These are phyloP conservation scores for Drosophila koepferae DNA, from an alignment of 2,888 invertebrate genomes.

Conservation along the genomic window DNA sequence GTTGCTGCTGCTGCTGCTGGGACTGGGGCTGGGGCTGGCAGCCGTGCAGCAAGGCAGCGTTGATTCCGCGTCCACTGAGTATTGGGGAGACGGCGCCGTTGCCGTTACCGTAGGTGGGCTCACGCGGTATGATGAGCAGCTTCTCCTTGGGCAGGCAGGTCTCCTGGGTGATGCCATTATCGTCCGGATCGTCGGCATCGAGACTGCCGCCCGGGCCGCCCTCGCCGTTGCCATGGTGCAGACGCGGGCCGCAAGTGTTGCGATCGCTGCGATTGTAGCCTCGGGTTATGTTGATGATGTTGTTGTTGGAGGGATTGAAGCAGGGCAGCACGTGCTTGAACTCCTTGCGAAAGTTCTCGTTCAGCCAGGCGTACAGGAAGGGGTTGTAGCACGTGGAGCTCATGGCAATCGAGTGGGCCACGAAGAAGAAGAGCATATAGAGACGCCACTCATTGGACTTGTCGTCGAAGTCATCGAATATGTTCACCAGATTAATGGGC, in stretches of 20 bases:
- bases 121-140: slow-evolving; percentile 82
- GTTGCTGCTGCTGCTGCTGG: slow-evolving; percentile 31
- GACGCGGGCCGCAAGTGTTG: slow-evolving; percentile 82
- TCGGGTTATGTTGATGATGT: slow-evolving; percentile 82
- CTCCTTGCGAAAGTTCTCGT: slow-evolving; percentile 95
- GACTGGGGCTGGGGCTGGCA: slow-evolving; percentile 42
- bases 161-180: slow-evolving; percentile 83
- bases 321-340: slow-evolving; percentile 92
- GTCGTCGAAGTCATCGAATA: slow-evolving; percentile 92
- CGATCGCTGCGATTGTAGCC: slow-evolving; percentile 84
- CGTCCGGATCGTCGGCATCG: slow-evolving; percentile 81
- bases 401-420: slow-evolving; percentile 96
- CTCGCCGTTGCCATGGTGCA: slow-evolving; percentile 79
- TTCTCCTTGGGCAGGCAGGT: slow-evolving; percentile 79
- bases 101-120: slow-evolving; percentile 84
- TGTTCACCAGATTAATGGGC: slow-evolving; percentile 95
- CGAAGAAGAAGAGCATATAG: slow-evolving; percentile 95
- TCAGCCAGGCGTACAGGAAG: slow-evolving; percentile 98
- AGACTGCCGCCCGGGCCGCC: slow-evolving; percentile 63
- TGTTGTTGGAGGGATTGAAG: slow-evolving; percentile 86
- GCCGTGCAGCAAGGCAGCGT: slow-evolving; percentile 70
- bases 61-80: slow-evolving; percentile 65
- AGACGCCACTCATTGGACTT: slow-evolving; percentile 91
- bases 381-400: slow-evolving; percentile 98
- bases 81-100: slow-evolving; percentile 75